Conservation (phyloP, 2,113 vertebrate species). For the Clinocottus analis region DNA sequence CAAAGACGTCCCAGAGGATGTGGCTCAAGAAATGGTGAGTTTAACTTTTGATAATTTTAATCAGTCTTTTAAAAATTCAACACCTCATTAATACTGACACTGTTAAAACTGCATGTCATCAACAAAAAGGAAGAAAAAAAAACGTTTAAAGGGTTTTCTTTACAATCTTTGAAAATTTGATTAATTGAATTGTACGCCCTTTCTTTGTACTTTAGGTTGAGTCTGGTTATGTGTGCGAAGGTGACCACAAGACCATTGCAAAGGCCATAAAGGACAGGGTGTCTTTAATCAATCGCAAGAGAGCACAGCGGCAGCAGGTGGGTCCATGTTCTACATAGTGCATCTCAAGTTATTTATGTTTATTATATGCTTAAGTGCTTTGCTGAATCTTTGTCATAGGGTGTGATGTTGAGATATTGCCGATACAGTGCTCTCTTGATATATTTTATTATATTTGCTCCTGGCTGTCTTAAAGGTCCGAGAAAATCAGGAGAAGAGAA, state of each 20-base stretch:
- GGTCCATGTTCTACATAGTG: not conserved
- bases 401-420: not conserved
- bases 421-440: not conserved
- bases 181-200: not conserved
- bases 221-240: conserved; percentile 96
- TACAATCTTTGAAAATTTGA: not conserved
- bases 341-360: not conserved
- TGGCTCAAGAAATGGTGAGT: conserved; percentile 97
- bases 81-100: not conserved
- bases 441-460: not conserved
- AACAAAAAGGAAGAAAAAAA: not conserved
- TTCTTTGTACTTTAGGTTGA: conserved; percentile 87
- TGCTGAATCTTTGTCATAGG: not conserved
- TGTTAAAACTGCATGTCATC: not conserved
- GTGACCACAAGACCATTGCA: conserved; percentile 98
- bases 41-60: not conserved
- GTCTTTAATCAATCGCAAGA: conserved; percentile 93
- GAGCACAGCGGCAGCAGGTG: conserved; percentile 93
- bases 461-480: conserved; percentile 79
- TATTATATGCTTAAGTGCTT: not conserved
- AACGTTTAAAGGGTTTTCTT: not conserved
- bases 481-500: conserved; percentile 92
- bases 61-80: not conserved
- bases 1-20: conserved; percentile 96
- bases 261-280: conserved; percentile 99